phyloP scores from a whole-genome alignment of 1,140 invertebrate genomes.

The Sycophaga agraensis region DNA sequence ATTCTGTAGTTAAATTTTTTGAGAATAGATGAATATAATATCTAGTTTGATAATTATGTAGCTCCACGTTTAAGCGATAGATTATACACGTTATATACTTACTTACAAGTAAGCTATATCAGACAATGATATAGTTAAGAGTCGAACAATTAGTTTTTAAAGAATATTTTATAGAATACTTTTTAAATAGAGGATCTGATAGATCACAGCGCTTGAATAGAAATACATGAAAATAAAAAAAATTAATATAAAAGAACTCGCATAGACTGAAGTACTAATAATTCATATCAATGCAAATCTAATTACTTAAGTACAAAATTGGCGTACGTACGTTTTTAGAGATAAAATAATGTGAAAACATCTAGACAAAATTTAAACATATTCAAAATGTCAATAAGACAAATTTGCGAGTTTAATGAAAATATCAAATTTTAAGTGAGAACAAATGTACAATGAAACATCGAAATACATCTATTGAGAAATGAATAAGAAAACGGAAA shows the following conservation, averaged over 20 bases:
- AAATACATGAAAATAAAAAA: slow-evolving; percentile 11
- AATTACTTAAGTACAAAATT: slow-evolving; percentile 22
- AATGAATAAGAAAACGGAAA: no score
- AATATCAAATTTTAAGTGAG: neutral
- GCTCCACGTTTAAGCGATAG: no score
- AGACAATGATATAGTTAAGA: neutral
- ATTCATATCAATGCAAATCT: slow-evolving; percentile 23
- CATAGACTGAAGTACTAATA: slow-evolving; percentile 28
- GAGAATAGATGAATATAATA: no score
- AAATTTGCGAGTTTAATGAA: no score
- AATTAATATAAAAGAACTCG: no score
- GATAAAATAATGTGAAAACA: neutral
- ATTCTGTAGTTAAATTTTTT: no score
- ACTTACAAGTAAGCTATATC: no score
- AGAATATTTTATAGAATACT: slow-evolving; percentile 1
- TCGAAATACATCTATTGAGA: no score
- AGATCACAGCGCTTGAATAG: slow-evolving; percentile 12
- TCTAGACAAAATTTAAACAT: neutral
- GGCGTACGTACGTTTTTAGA: neutral
- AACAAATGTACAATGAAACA: no score
- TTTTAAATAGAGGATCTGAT: neutral
- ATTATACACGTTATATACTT: no score
- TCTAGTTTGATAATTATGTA: no score
- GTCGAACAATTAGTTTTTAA: slow-evolving; percentile 10
- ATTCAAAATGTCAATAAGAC: neutral